These are phyloP conservation scores for Cotesia vestalis DNA, from an alignment of 1,140 invertebrate genomes.

Conservation along the genomic window DNA sequence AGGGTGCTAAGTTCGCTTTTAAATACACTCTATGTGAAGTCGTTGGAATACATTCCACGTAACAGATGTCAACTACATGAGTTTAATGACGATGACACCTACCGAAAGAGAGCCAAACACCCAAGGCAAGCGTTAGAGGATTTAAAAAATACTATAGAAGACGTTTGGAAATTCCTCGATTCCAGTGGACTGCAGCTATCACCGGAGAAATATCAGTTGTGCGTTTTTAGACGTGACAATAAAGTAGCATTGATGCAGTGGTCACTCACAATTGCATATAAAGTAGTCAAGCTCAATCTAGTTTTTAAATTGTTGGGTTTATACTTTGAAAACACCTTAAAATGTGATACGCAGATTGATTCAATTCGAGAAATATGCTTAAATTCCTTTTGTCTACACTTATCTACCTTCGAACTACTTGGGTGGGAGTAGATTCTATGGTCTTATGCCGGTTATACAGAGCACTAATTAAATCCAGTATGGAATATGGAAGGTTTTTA, in stretches of 20 bases:
- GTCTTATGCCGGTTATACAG: neutral
- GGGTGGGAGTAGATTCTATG: neutral
- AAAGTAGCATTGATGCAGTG: neutral
- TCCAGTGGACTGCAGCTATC: neutral
- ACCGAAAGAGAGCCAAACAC: neutral
- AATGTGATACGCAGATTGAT: neutral
- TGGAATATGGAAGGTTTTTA: slow-evolving; percentile 1
- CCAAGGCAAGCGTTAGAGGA: neutral
- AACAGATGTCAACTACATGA: neutral
- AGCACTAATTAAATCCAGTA: neutral
- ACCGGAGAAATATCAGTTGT: too few relatives aligned
- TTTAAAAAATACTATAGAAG: neutral
- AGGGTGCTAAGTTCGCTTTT: neutral
- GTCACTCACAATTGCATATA: neutral
- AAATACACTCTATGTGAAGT: neutral
- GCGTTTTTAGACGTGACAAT: neutral
- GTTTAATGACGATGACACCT: slow-evolving; percentile 1
- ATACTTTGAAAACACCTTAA: neutral
- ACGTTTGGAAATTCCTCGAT: neutral
- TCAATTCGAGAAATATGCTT: neutral
- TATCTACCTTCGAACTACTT: neutral
- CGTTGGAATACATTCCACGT: neutral
- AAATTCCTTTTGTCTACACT: neutral
- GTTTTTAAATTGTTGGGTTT: neutral
- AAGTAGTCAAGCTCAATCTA: neutral